These are phyloP conservation scores for Phenacoccus solenopsis DNA, from an alignment of 1,140 invertebrate genomes.

Conservation along the genomic window DNA sequence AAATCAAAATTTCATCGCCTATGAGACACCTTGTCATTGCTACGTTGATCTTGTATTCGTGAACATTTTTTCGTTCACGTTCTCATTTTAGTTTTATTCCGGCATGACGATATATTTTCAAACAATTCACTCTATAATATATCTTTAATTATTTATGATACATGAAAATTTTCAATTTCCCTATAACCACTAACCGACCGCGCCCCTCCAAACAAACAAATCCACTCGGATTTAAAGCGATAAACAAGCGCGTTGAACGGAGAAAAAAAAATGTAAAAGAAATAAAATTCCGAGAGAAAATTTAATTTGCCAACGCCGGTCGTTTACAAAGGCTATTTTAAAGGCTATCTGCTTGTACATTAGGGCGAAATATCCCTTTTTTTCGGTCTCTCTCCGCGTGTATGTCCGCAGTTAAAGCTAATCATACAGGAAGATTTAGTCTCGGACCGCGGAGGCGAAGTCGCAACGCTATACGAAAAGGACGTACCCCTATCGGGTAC, in stretches of 20 bases:
- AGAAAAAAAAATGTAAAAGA: slow-evolving; percentile 5
- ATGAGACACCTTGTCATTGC: too few relatives aligned
- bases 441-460: not conserved
- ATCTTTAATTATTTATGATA: too few relatives aligned
- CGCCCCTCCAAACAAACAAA: not conserved
- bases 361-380: slow-evolving; percentile 9
- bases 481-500: not conserved
- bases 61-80: too few relatives aligned
- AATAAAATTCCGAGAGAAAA: slow-evolving; percentile 7
- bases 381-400: not conserved
- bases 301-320: slow-evolving; percentile 3
- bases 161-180: too few relatives aligned
- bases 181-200: too few relatives aligned
- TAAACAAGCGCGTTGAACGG: not conserved
- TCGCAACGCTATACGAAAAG: not conserved
- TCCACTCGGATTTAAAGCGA: not conserved
- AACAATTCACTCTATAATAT: too few relatives aligned
- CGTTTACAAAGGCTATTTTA: slow-evolving; percentile 7
- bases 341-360: slow-evolving; percentile 11
- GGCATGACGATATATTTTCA: too few relatives aligned
- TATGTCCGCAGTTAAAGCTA: slow-evolving; percentile 15
- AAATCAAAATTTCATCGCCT: too few relatives aligned
- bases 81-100: too few relatives aligned
- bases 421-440: slow-evolving; percentile 11
- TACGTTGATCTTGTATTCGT: too few relatives aligned